Evolutionary conservation across 2,113 vertebrate species (phyloP).

Genomic region (Trematocara nigrifrons): DNA sequence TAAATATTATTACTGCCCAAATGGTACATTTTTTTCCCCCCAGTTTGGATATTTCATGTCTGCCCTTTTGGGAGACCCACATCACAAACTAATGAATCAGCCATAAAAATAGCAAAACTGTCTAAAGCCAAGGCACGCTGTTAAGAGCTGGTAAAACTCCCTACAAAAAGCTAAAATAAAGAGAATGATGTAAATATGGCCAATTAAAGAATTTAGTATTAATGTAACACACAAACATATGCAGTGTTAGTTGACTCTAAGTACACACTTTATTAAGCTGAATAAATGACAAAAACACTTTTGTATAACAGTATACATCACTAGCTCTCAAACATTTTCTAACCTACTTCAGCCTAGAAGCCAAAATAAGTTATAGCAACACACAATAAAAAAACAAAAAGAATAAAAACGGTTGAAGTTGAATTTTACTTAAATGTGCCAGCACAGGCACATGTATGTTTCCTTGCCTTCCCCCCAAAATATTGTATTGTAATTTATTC

Average conservation of each 20-base stretch:
- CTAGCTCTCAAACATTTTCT: neutral
- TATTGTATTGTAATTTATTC: neutral
- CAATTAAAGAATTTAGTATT: neutral
- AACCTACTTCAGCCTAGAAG: neutral
- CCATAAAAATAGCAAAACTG: neutral
- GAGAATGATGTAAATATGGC: neutral
- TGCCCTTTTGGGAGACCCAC: neutral
- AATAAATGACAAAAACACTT: neutral
- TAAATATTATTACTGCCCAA: neutral
- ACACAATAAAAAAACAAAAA: rapidly evolving
- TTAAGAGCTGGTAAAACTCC: neutral
- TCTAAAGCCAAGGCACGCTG: neutral
- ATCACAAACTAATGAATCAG: neutral
- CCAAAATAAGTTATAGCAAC: neutral
- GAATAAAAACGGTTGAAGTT: neutral
- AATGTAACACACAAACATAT: neutral
- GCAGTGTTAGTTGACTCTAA: neutral
- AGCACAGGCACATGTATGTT: neutral
- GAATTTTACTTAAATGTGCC: neutral
- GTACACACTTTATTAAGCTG: neutral
- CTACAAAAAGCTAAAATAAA: neutral
- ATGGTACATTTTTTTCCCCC: rapidly evolving
- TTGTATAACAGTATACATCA: neutral
- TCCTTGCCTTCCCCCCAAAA: rapidly evolving
- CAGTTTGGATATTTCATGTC: neutral